Evolutionary conservation across 2,888 invertebrate species (phyloP), one percentile per base, ranked within the genome.

Genomic region (Villa cingulata): DNA sequence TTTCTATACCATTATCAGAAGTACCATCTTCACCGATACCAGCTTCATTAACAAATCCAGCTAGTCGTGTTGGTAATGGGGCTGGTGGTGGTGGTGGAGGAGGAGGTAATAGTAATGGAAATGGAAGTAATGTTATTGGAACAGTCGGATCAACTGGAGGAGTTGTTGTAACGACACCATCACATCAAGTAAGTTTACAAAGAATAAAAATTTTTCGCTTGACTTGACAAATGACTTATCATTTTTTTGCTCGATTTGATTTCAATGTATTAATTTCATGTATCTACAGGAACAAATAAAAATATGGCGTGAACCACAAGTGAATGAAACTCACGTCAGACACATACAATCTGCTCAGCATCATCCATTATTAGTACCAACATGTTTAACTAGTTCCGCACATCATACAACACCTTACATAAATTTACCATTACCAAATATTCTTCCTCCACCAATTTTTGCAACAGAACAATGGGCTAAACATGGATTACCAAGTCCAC

Each of bases 1-100:
- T 48, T 16, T 52, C 52, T 16, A 48, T 52, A 45, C 50, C 50
- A 16, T 37, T 46, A 40, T 46, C 46, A 12, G 46, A 46, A 37
- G 46, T 46, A 27, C 37, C 46, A 7, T 46, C 46, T 4, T 46
- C 46, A 15, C 46, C 46, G 23, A 40, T 46, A 20, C 46, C 46
- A 42, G 46, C 46, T 20, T 46, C 46, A 12, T 34, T 46, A 18
- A 41, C 46, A 9, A 37, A 41, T 7, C 46, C 36, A 17, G 36
- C 36, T 16, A 46, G 37, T 23, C 41, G 46, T 14, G 29, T 36
- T 18, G 29, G 29, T 12, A 12, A 14, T 12, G 29, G 9, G 4
- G 12, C 12, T 12, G 12, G 12, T 32, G 12, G 12, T 12, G 29
- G 29, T 1, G 29, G 7, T 12, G 29, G 29, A 12, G 27, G 27